Evolutionary conservation across 1,140 invertebrate genomes (phyloP).

Genomic region (Argopecten irradians): DNA sequence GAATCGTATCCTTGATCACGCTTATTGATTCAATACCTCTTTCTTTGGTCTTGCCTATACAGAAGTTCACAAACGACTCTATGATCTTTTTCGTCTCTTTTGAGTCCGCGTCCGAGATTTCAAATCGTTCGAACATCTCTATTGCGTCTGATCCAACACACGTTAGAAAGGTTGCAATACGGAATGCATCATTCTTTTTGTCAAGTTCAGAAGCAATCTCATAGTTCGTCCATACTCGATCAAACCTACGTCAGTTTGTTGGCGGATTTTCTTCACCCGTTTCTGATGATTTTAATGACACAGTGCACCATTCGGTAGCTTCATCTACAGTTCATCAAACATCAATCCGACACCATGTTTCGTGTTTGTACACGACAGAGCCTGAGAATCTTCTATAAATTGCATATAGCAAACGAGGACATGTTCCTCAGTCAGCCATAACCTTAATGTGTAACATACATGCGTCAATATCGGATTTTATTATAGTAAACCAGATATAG

Average conservation of each 20-base stretch:
- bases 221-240: slow-evolving; percentile 24
- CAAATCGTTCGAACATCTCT: slow-evolving; percentile 42
- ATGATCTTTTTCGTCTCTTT: slow-evolving; percentile 38
- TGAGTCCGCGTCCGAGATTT: slow-evolving; percentile 30
- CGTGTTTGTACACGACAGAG: too few relatives aligned
- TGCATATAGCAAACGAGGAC: too few relatives aligned
- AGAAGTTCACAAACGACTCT: slow-evolving; percentile 44
- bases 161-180: slow-evolving; percentile 27
- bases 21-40: slow-evolving; percentile 34
- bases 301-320: too few relatives aligned
- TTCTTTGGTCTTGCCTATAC: slow-evolving; percentile 47
- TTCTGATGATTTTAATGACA: too few relatives aligned
- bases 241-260: neutral
- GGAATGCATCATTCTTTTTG: neutral
- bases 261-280: neutral
- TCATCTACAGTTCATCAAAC: too few relatives aligned
- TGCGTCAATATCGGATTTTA: too few relatives aligned
- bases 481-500: too few relatives aligned
- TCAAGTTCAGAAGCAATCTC: neutral
- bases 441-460: too few relatives aligned
- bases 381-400: too few relatives aligned
- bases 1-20: slow-evolving; percentile 23
- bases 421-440: too few relatives aligned
- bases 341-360: too few relatives aligned
- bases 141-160: slow-evolving; percentile 44